Evolutionary conservation across 2,113 vertebrate genomes (phyloP).

Genomic region (Mungos mungo): DNA sequence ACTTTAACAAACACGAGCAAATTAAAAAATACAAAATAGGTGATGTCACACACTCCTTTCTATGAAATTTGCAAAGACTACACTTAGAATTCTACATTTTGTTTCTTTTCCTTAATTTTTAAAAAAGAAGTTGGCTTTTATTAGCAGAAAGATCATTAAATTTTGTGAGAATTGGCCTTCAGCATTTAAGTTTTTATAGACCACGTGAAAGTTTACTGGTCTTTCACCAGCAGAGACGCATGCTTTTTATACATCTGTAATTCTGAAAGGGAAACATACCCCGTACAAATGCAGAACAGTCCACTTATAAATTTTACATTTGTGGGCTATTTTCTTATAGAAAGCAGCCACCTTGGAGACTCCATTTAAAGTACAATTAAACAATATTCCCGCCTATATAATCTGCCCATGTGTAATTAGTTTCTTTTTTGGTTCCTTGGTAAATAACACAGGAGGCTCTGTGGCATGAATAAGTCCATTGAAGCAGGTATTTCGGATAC

Average conservation of each 20-base stretch:
- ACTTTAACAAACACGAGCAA: not conserved
- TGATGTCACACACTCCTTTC: not conserved
- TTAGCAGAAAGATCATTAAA: conserved; percentile 52
- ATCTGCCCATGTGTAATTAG: not conserved
- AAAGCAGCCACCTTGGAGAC: conserved; percentile 5
- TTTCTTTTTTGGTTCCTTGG: conserved; percentile 38
- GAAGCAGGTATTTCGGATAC: conserved; percentile 39
- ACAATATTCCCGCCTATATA: not conserved
- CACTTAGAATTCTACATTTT: not conserved
- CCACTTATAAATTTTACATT: conserved; percentile 36
- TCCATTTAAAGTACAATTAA: not conserved
- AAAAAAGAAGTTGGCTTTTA: conserved; percentile 6
- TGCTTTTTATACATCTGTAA: conserved; percentile 57
- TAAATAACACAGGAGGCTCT: not conserved
- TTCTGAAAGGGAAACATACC: conserved; percentile 56
- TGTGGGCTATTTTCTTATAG: conserved; percentile 30
- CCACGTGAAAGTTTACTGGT: not conserved
- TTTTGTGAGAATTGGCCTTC: conserved; percentile 48
- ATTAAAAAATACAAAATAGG: conserved; percentile 10
- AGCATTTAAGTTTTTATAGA: conserved; percentile 55
- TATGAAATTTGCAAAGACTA: not conserved
- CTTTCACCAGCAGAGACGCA: not conserved
- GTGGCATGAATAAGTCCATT: not conserved
- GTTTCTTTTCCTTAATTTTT: conserved; percentile 27
- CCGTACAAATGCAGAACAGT: conserved; percentile 16